Base-by-base conservation (phyloP, 2,888 invertebrate genomes). In the Melinaea menophilus region DNA sequence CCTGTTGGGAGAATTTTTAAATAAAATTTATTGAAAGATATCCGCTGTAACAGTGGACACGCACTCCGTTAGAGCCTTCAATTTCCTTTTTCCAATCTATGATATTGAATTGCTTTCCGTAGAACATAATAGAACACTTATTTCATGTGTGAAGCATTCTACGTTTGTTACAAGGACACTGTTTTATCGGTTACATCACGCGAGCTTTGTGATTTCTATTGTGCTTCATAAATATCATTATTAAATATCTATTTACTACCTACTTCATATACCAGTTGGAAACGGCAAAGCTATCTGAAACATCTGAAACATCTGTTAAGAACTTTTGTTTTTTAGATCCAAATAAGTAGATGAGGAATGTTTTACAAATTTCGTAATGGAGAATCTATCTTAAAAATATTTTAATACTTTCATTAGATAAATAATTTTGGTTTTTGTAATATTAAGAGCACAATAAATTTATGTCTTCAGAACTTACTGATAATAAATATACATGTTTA, bases 31-130 rank as follows among this genome's bases (percentile, higher is more conserved):
- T 5, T 11, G 4, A 31, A 31, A 22, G 48, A 4, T 31, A 57
- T 48, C 7, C 69, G 69, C 67, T 59, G 1, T 2, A 13, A 65
- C 31, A 31, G 31, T 57, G 22, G 2, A 12, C 33, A 62, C 58
- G 4, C 41, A 56, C 57, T 33, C 46, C 11, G 22, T 68, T 61
- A 73, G 77, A 80, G 79, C 84, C 84, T 84, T 86, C 88, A 85
- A 87, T 88, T 88, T 88, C 87, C 88, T 85, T 78, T 84, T 79
- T 78, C 82, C 79, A 82, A 80, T 82, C 76, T 81, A 83, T 84
- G 82, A 82, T 86, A 88, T 87, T 83, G 86, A 86, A 86, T 88
- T 85, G 86, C 77, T 77, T 79, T 75, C 79, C 79, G 74, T 77
- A 75, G 78, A 79, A 79, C 79, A 86, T 86, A 85, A 87, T 83